Evolutionary conservation across 1,140 invertebrate genomes (phyloP), one percentile per base, ranked within the genome.

Genomic region (Oreohelix idahoensis): DNA sequence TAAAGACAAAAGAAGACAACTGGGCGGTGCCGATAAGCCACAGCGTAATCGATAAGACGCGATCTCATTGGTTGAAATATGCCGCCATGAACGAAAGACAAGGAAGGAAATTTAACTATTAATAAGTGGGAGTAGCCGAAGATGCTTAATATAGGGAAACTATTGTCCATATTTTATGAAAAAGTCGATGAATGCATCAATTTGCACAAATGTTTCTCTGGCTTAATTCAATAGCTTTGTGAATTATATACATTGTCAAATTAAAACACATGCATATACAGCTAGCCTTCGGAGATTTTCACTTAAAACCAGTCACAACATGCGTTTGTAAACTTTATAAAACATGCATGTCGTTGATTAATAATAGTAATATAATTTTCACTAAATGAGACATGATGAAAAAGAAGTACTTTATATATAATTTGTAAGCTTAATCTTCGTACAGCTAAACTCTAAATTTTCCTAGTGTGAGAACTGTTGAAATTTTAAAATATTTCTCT

Each of bases 1-100:
- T 76, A 53, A 45, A 53, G 74, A 53, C 42, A 76, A 51, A 76
- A 51, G 1, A 76, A 23, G 38, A 35, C 39, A 23, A 76, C 51
- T 39, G 74, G 74, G 74, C 74, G 74, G 36, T 35, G 74, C 29
- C 32, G 45, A 53, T 53, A 13, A 76, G 26, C 45, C 42, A 8
- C 15, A 29, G n/a, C 51, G 17, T 23, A 49, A 76, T 76, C 74
- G 42, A 51, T 76, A 29, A 35, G 29, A 26, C 42, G 49, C 45
- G 49, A 32, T 35, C 20, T 51, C 45, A 76, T 76, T 76, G 74
- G 74, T 1, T 32, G 73, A 75, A 32, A 15, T 8, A 15, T 26
- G 42, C 42, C 73, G 73, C 42, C 38, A 20, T 49, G 70, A 35
- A 36, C 17, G 26, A 26, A 38, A 39, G 36, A 15, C 8, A 36